These are phyloP conservation scores for Aspidiotus destructor DNA, from an alignment of 2,888 invertebrate genomes.

Conservation along the genomic window DNA sequence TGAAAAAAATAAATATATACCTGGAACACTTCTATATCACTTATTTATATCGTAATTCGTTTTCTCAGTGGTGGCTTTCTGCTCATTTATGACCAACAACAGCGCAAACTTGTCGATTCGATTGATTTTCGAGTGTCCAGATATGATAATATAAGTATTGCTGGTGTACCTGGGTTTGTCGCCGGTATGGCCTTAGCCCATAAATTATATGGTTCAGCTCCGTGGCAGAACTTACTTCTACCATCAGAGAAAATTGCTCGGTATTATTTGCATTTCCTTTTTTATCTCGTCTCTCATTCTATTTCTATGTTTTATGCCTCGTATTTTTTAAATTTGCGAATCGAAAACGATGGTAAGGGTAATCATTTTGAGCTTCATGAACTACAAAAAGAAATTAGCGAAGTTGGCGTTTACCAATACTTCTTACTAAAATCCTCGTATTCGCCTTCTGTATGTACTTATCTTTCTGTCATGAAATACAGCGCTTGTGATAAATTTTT, in stretches of 20 bases:
- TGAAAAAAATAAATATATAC: not conserved
- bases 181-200: slow-evolving; percentile 52
- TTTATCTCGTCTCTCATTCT: not conserved
- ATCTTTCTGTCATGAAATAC: too few species aligned
- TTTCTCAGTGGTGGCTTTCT: slow-evolving; percentile 55
- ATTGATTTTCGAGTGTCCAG: slow-evolving; percentile 49
- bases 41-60: not conserved
- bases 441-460: too few species aligned
- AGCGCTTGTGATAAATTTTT: too few species aligned
- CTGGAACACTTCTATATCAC: too few species aligned
- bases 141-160: slow-evolving; percentile 30
- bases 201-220: slow-evolving; percentile 47
- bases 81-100: slow-evolving; percentile 60
- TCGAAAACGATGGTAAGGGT: too few species aligned
- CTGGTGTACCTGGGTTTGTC: slow-evolving; percentile 50
- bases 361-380: slow-evolving; percentile 41
- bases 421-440: too few species aligned
- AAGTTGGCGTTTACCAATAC: too few species aligned
- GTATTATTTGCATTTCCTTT: slow-evolving; percentile 39
- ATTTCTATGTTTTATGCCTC: too few species aligned
- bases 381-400: slow-evolving; percentile 2
- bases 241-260: slow-evolving; percentile 51
- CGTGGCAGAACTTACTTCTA: slow-evolving; percentile 52
- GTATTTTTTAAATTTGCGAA: too few species aligned
- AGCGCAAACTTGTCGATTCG: slow-evolving; percentile 46